These are phyloP conservation scores for Trinorchestia longiramus DNA, from an alignment of 1,140 invertebrate genomes.

Conservation along the genomic window DNA sequence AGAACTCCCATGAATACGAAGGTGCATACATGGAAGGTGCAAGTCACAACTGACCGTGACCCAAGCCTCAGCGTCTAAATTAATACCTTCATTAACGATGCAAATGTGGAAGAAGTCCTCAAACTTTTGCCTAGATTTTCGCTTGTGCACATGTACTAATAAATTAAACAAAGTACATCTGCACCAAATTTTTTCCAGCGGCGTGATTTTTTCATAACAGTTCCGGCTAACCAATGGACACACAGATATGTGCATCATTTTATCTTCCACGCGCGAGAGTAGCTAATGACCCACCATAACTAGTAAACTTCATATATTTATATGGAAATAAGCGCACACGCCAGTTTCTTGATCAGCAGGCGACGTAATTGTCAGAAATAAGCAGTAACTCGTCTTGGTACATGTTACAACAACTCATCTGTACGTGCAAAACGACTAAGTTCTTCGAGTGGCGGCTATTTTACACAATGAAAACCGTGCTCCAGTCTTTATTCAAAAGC, in stretches of 20 bases:
- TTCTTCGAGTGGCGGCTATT: neutral
- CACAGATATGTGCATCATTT: neutral
- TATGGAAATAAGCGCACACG: neutral
- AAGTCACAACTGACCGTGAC: neutral
- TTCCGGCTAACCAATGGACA: neutral
- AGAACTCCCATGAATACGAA: too few relatives aligned
- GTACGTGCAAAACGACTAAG: neutral
- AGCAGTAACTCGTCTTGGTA: neutral
- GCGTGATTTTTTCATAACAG: neutral
- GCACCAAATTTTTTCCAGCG: too few relatives aligned
- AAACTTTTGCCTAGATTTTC: neutral
- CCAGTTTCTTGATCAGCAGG: neutral
- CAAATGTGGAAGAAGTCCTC: neutral
- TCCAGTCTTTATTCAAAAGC: neutral
- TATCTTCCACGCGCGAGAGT: too few relatives aligned
- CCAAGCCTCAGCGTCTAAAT: neutral
- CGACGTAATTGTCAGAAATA: neutral
- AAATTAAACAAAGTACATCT: too few relatives aligned
- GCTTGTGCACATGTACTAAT: too few relatives aligned
- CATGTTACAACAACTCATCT: neutral
- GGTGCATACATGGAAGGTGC: too few relatives aligned
- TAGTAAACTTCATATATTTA: neutral
- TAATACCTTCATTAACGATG: neutral
- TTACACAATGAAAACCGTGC: neutral
- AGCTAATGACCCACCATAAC: neutral